Evolutionary conservation across 2,113 vertebrate genomes (phyloP).

Genomic region (Ondatra zibethicus): DNA sequence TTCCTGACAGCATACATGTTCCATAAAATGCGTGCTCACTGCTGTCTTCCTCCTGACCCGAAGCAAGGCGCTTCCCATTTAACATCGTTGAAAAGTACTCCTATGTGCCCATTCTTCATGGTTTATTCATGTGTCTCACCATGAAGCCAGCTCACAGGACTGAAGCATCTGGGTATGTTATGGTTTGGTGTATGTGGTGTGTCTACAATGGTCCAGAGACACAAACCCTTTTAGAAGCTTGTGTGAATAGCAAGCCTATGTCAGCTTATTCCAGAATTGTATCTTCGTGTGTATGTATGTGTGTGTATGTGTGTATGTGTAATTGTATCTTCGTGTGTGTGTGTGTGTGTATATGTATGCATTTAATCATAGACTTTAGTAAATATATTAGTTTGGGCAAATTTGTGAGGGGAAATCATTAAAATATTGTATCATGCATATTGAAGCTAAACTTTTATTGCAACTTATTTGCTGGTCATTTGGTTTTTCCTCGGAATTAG

Average conservation of each 20-base stretch:
- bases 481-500: neutral
- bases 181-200: rapidly evolving
- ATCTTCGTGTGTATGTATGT: neutral
- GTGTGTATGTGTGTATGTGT: too few species aligned
- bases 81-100: rapidly evolving
- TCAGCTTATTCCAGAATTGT: neutral
- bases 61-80: neutral
- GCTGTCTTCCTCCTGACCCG: rapidly evolving
- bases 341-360: rapidly evolving
- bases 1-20: rapidly evolving
- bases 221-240: rapidly evolving
- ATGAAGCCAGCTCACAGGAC: rapidly evolving
- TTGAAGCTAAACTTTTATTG: rapidly evolving
- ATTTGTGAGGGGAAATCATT: neutral
- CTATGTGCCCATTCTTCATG: rapidly evolving
- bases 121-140: rapidly evolving
- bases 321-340: too few species aligned
- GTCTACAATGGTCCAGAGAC: rapidly evolving
- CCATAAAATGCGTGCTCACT: rapidly evolving
- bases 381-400: neutral
- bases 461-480: rapidly evolving
- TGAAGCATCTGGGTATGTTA: rapidly evolving
- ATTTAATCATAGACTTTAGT: neutral
- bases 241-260: rapidly evolving
- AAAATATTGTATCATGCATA: rapidly evolving